Evolutionary conservation across 2,888 invertebrate genomes (phyloP), one percentile per base, ranked within the genome.

Genomic region (Eupithecia subumbrata): DNA sequence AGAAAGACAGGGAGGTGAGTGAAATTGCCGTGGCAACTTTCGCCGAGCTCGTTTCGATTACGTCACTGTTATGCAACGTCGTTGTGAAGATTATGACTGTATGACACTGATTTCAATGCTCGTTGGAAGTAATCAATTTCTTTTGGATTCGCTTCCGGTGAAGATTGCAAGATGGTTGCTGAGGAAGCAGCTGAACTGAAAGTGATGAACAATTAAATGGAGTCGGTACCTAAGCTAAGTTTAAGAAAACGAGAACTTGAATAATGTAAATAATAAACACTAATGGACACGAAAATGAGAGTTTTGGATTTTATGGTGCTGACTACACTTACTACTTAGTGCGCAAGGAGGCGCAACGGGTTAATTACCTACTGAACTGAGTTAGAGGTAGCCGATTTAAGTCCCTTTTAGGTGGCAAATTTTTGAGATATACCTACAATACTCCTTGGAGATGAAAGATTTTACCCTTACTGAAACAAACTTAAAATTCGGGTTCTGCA

Each of bases 21-120:
- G 94, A 94, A 95, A 95, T 94, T 93, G 88, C 86, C 88, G 90
- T 86, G 86, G 89, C 86, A 91, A 93, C 95, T 95, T 95, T 95
- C 95, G 89, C 94, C 92, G 94, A 90, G 91, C 92, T 89, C 90
- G 90, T 91, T 94, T 91, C 87, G 85, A 88, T 95, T 95, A 93
- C 94, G 92, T 94, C 94, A 94, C 84, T 86, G 82, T 94, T 94
- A 88, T 88, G 90, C 86, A 94, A 94, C 81, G 9, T 67, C 60
- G 76, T 84, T 85, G 86, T 86, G 87, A 88, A 90, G 91, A 92
- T 93, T 93, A 94, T 92, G 91, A 89, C 83, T 90, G 89, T 90
- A 90, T 92, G 92, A 91, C 91, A 93, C 91, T 92, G 91, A 91
- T 92, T 92, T 92, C 88, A 91, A 90, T 90, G 91, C 91, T 90